A percentile compares a stretch with the other conserved stretches of the same genome.
Evolutionary conservation across 2,797 vertebrate species (phyloP).

Genomic region (Rhinogobio ventralis): DNA sequence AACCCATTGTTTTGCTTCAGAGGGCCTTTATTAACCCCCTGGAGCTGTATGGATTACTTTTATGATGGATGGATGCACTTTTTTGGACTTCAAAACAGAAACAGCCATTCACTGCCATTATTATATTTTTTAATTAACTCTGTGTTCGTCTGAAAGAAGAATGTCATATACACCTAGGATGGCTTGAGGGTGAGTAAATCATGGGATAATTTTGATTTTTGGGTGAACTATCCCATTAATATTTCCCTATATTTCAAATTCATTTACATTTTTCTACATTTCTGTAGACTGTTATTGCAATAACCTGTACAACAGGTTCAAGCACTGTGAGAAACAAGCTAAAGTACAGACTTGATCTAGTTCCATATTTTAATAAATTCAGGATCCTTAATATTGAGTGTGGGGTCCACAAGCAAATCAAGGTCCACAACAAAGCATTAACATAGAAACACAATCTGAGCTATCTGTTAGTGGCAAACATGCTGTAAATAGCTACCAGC

Average conservation of each 20-base stretch:
- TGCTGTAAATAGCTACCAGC: slow-evolving; percentile 54
- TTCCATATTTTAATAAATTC: slow-evolving; percentile 46
- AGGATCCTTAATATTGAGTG: slow-evolving; percentile 45
- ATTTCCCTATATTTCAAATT: no score
- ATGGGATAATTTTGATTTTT: no score
- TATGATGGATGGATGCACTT: no score
- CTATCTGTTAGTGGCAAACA: slow-evolving; percentile 61
- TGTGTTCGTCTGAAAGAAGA: no score
- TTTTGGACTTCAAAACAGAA: no score
- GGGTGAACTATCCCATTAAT: not conserved
- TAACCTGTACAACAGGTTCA: not conserved
- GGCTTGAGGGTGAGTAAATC: no score
- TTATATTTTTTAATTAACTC: no score
- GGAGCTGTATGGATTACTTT: no score
- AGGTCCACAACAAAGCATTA: slow-evolving; percentile 74
- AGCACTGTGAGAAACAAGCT: not conserved
- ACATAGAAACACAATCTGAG: slow-evolving; percentile 67
- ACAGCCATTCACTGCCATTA: no score
- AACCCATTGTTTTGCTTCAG: no score
- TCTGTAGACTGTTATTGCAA: slow-evolving; percentile 1
- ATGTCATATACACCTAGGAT: no score
- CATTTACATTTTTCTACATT: not conserved
- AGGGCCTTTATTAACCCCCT: no score
- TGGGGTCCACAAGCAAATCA: slow-evolving; percentile 69
- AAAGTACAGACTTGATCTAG: slow-evolving; percentile 43